These are phyloP conservation scores for Eledone cirrhosa DNA, from an alignment of 2,888 invertebrate genomes.

Conservation along the genomic window DNA sequence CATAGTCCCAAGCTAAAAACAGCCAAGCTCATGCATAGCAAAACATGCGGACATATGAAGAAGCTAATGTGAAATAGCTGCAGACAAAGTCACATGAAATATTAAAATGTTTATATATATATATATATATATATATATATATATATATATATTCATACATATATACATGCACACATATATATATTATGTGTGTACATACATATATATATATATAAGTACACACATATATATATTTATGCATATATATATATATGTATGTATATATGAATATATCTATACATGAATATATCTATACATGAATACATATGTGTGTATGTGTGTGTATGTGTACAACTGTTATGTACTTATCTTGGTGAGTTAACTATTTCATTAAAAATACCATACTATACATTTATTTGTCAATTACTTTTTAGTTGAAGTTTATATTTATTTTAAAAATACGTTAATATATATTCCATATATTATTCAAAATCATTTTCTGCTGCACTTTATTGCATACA, in stretches of 20 bases:
- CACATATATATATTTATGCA: not conserved
- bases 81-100: slow-evolving; percentile 11
- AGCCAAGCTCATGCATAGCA: slow-evolving; percentile 25
- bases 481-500: too few species aligned
- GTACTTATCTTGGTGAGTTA: too few species aligned
- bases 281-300: not conserved
- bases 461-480: too few species aligned
- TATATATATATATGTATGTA: not conserved
- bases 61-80: slow-evolving; percentile 18
- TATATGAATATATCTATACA: too few species aligned
- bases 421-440: too few species aligned
- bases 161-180: not conserved
- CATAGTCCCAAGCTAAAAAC: not conserved
- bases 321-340: too few species aligned
- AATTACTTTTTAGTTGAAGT: too few species aligned
- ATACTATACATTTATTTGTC: too few species aligned
- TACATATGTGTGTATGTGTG: not conserved
- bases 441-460: too few species aligned
- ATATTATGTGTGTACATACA: not conserved
- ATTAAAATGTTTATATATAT: not conserved
- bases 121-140: not conserved
- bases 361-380: too few species aligned
- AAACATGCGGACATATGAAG: slow-evolving; percentile 14
- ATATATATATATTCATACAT: not conserved
- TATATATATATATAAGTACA: not conserved